These are phyloP conservation scores for Sitta europaea DNA, from an alignment of 2,113 vertebrate genomes.

Conservation along the genomic window DNA sequence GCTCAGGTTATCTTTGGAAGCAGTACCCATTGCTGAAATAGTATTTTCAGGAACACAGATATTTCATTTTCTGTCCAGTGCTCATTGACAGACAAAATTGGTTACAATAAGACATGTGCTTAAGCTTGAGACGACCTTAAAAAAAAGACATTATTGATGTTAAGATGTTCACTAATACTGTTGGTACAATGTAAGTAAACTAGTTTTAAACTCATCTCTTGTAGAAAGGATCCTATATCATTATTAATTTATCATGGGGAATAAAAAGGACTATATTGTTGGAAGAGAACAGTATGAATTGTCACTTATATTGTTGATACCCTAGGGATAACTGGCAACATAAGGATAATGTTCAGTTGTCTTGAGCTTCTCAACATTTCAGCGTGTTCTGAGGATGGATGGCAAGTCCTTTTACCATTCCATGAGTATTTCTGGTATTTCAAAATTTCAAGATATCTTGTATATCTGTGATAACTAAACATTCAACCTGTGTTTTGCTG, in stretches of 20 bases:
- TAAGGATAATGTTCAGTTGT: background rate
- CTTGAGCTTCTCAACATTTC: background rate
- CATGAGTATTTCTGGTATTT: background rate
- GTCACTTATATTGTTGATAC: background rate
- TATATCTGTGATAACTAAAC: background rate
- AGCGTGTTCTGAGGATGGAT: background rate
- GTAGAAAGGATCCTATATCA: background rate
- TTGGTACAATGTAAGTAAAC: background rate
- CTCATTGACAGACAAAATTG: background rate
- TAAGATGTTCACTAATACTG: background rate
- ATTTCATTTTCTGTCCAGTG: background rate
- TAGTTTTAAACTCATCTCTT: background rate
- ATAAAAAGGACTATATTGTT: background rate
- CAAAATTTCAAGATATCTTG: background rate
- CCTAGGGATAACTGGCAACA: background rate
- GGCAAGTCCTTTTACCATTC: background rate
- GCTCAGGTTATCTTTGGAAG: background rate
- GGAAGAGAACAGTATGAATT: background rate
- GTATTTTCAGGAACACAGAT: background rate
- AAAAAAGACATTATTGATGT: background rate
- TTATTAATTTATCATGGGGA: background rate
- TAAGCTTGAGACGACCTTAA: background rate
- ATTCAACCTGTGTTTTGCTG: background rate
- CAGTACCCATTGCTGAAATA: background rate
- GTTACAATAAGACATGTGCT: background rate